Percentiles rank a stretch among this genome's conserved stretches.
phyloP scores from a whole-genome alignment of 2,888 invertebrate genomes.

The Anticlea derivata region DNA sequence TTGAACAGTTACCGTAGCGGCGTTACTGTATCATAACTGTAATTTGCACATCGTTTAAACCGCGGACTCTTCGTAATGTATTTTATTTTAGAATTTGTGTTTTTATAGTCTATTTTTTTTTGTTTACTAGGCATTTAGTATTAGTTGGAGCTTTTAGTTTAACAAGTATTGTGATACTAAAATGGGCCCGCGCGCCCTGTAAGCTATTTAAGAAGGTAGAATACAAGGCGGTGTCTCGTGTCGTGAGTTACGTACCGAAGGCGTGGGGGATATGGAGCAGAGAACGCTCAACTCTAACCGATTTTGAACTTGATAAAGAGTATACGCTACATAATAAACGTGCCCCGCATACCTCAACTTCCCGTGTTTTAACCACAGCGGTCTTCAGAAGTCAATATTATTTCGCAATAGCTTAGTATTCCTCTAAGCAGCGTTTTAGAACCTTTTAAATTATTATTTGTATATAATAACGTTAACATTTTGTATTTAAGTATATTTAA shows the following conservation, averaged over 20 bases:
- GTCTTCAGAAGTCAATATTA: conserved; percentile 19
- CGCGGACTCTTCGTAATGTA: conserved; percentile 46
- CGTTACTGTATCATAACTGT: conserved; percentile 19
- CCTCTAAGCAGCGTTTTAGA: conserved; percentile 31
- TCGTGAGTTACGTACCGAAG: background rate
- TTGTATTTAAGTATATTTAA: conserved; percentile 71
- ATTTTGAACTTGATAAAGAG: conserved; percentile 1
- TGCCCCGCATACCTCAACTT: conserved; percentile 11
- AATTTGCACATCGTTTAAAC: conserved; percentile 19
- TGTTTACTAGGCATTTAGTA: conserved; percentile 64
- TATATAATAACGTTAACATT: conserved; percentile 73
- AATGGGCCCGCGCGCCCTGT: conserved; percentile 71
- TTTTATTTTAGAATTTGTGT: conserved; percentile 64
- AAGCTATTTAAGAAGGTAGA: conserved; percentile 59
- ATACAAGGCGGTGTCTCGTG: background rate
- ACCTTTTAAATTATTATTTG: conserved; percentile 72
- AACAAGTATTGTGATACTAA: conserved; percentile 78
- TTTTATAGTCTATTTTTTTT: conserved; percentile 56
- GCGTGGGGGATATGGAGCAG: conserved; percentile 4
- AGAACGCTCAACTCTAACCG: conserved; percentile 1
- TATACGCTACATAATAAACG: conserved; percentile 4
- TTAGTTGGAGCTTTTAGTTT: conserved; percentile 74
- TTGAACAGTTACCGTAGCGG: conserved; percentile 17
- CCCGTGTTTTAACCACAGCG: conserved; percentile 10
- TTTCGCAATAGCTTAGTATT: conserved; percentile 24